Conservation (phyloP, 2,888 invertebrate genomes). For the Liopterus haemorrhoidalis region DNA sequence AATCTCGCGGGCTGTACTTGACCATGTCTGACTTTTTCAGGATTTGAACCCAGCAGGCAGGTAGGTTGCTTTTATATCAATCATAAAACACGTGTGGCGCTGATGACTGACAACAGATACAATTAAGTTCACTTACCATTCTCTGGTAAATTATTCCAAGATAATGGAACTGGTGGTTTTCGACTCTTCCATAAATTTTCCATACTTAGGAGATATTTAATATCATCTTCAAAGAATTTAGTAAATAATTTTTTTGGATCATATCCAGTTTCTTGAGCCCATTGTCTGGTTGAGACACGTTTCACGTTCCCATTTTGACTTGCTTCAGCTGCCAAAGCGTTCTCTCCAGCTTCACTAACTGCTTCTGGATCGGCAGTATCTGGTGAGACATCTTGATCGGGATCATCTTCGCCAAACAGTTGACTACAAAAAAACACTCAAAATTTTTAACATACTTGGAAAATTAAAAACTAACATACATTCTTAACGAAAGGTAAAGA, state of each 20-base stretch:
- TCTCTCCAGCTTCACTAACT: constrained; percentile 60
- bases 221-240: constrained; percentile 92
- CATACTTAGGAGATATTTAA: constrained; percentile 90
- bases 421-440: constrained; percentile 71
- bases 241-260: constrained; percentile 80
- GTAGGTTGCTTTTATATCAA: not conserved
- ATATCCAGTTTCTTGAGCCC: constrained; percentile 82
- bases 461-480: too few relatives aligned
- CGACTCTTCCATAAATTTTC: constrained; percentile 90
- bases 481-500: too few relatives aligned
- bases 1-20: too few relatives aligned
- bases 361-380: constrained; percentile 95
- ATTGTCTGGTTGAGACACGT: constrained; percentile 70
- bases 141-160: constrained; percentile 65
- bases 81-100: not conserved
- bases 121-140: constrained; percentile 51
- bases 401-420: constrained; percentile 93
- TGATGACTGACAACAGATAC: constrained; percentile 2
- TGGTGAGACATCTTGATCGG: constrained; percentile 96
- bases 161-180: constrained; percentile 73
- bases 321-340: constrained; percentile 48
- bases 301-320: constrained; percentile 48
- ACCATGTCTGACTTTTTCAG: too few relatives aligned
- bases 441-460: too few relatives aligned
- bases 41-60: too few relatives aligned